phyloP scores from a whole-genome alignment of 2,113 vertebrate species.

The Sceloporus tristichus region DNA sequence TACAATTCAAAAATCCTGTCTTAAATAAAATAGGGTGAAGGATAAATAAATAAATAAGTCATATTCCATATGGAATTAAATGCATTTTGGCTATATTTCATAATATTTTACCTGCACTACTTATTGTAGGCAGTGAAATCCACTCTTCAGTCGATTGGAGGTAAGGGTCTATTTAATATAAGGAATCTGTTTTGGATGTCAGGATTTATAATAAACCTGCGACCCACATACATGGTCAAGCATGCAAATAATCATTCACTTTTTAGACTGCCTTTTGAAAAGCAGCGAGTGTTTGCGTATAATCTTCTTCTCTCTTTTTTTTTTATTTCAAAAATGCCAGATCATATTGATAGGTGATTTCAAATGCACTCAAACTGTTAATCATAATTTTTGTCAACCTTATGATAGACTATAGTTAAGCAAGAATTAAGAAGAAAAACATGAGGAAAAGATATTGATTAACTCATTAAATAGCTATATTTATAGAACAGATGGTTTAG shows the following conservation, averaged over 20 bases:
- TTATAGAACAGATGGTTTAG: neutral
- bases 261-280: neutral
- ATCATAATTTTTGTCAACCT: neutral
- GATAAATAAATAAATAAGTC: neutral
- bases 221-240: neutral
- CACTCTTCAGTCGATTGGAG: neutral
- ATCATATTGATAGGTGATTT: neutral
- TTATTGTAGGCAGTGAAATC: neutral
- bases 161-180: neutral
- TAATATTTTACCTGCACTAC: neutral
- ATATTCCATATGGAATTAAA: neutral
- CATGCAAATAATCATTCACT: neutral
- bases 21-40: neutral
- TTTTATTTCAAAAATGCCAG: neutral
- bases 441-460: neutral
- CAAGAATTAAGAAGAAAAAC: neutral
- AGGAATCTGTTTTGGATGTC: neutral
- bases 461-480: neutral
- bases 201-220: neutral
- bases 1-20: neutral
- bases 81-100: neutral
- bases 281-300: neutral
- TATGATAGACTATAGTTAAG: neutral
- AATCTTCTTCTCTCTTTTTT: too few relatives aligned
- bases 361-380: too few relatives aligned